Percentiles rank a stretch among this genome's conserved stretches.
phyloP scores from a whole-genome alignment of 2,888 invertebrate genomes.

The Macroteleia sp. region DNA sequence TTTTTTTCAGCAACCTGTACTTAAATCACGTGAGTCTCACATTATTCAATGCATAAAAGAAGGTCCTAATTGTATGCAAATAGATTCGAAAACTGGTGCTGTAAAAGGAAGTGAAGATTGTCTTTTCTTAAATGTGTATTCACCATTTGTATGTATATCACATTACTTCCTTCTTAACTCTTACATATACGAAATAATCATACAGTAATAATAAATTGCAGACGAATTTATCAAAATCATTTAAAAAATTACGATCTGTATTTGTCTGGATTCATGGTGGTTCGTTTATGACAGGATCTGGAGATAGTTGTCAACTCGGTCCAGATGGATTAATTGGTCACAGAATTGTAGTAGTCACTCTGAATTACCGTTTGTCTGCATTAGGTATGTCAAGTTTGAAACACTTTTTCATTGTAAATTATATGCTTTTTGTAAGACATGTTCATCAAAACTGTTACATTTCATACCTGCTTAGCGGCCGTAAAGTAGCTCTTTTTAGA shows the following conservation, averaged over 20 bases:
- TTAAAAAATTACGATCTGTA: conserved; percentile 38
- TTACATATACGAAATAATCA: background rate
- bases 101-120: conserved; percentile 37
- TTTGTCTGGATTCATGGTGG: conserved; percentile 72
- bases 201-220: background rate
- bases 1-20: background rate
- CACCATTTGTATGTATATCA: conserved; percentile 20
- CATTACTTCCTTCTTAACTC: background rate
- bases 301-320: conserved; percentile 40
- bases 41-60: conserved; percentile 21
- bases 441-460: no score
- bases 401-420: no score
- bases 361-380: conserved; percentile 70
- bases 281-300: conserved; percentile 55
- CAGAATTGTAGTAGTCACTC: conserved; percentile 65
- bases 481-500: no score
- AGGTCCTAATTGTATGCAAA: conserved; percentile 33
- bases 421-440: no score
- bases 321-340: conserved; percentile 70
- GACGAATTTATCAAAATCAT: conserved; percentile 1
- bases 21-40: background rate
- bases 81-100: background rate
- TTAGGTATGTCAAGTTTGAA: conserved; percentile 68
- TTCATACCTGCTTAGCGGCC: no score
- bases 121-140: conserved; percentile 30